A percentile compares a stretch with the other conserved stretches of the same genome.
phyloP scores from a whole-genome alignment of 2,797 vertebrate species.

The Xerus rutilus region DNA sequence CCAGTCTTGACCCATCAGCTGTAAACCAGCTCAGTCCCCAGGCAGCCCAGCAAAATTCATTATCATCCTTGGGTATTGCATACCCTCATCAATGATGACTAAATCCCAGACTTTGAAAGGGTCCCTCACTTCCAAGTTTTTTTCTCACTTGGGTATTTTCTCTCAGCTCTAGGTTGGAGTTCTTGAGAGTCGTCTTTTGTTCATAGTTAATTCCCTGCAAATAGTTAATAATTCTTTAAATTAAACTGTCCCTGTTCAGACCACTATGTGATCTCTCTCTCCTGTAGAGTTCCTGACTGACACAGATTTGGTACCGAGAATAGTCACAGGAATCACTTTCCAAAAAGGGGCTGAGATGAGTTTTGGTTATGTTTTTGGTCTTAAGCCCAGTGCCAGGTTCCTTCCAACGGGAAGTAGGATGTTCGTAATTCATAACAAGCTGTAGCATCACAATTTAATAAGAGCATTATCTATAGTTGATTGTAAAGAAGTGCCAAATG shows the following conservation, averaged over 20 bases:
- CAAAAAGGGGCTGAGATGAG: neutral
- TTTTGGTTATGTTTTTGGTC: neutral
- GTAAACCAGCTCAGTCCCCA: neutral
- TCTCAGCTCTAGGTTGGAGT: neutral
- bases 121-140: neutral
- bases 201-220: conserved; percentile 38
- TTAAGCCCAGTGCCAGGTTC: neutral
- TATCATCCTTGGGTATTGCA: neutral
- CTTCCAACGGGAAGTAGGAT: neutral
- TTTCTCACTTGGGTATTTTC: neutral
- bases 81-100: neutral
- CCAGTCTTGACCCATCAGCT: neutral
- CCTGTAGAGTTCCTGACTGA: neutral
- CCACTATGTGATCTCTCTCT: neutral
- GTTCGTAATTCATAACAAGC: neutral
- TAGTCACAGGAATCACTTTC: neutral
- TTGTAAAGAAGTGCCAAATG: neutral
- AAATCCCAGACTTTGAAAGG: neutral
- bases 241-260: conserved; percentile 4
- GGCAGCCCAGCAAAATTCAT: neutral
- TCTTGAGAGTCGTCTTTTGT: neutral
- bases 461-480: neutral
- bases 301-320: neutral
- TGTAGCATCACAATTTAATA: neutral
- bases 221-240: neutral